Conservation (phyloP, 2,797 vertebrate genomes). For the Acanthurus tractus region DNA sequence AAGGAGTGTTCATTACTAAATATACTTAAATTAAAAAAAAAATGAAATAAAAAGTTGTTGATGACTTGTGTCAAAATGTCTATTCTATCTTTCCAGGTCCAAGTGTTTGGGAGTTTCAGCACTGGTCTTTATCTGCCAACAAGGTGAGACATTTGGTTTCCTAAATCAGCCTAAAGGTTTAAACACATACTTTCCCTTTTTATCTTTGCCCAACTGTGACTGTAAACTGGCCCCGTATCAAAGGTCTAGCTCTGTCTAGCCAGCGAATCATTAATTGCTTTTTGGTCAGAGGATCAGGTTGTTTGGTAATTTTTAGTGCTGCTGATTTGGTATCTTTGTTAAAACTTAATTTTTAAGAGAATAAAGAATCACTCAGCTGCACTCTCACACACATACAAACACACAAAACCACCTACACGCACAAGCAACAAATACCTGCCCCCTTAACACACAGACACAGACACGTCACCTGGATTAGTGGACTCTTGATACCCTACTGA, state of each 20-base stretch:
- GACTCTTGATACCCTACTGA: conserved; percentile 42
- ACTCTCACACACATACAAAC: background rate
- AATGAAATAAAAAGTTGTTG: background rate
- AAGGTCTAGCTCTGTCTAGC: background rate
- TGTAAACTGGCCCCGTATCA: conserved; percentile 22
- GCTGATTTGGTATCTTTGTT: conserved; percentile 40
- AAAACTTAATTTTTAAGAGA: conserved; percentile 22
- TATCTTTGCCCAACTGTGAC: conserved; percentile 13
- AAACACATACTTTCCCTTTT: conserved; percentile 8
- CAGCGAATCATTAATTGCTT: conserved; percentile 14
- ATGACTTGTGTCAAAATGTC: background rate
- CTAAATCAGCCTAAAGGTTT: conserved; percentile 7
- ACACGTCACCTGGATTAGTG: conserved; percentile 55
- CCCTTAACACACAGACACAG: conserved; percentile 13
- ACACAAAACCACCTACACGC: conserved; percentile 9
- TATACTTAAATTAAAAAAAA: background rate
- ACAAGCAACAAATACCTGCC: background rate
- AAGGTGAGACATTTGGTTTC: conserved; percentile 87
- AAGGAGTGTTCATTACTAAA: background rate
- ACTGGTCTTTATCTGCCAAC: conserved; percentile 98
- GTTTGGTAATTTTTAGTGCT: conserved; percentile 33
- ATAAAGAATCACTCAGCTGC: background rate
- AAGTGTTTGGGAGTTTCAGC: conserved; percentile 99
- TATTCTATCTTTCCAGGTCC: conserved; percentile 87
- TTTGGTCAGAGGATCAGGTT: conserved; percentile 42